These are phyloP conservation scores for Drosophila obscura DNA, from an alignment of 1,140 invertebrate species.

Conservation along the genomic window DNA sequence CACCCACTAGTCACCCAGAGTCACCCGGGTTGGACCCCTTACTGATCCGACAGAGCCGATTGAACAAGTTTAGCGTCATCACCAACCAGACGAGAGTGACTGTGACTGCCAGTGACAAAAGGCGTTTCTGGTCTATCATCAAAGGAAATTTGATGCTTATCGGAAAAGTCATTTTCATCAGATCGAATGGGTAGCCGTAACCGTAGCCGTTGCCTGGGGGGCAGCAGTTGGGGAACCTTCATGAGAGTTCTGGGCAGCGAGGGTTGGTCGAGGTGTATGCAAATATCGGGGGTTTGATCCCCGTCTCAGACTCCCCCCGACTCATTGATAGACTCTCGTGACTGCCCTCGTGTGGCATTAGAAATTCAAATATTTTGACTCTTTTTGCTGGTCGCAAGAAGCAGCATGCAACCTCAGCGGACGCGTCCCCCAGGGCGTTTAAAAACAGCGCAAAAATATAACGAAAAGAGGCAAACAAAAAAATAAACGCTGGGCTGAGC, in stretches of 20 bases:
- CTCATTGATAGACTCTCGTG: slow-evolving; percentile 37
- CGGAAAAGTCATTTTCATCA: slow-evolving; percentile 69
- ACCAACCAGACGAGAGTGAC: not conserved
- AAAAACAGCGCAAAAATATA: slow-evolving; percentile 59
- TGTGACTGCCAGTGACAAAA: slow-evolving; percentile 56
- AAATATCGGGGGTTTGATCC: slow-evolving; percentile 6
- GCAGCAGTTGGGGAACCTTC: slow-evolving; percentile 43
- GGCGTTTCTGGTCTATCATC: slow-evolving; percentile 70
- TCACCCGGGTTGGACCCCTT: slow-evolving; percentile 30
- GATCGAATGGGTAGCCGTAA: slow-evolving; percentile 46
- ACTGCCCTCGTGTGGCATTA: slow-evolving; percentile 69
- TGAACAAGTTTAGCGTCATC: slow-evolving; percentile 63
- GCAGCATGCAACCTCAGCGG: slow-evolving; percentile 59
- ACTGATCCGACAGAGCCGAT: slow-evolving; percentile 31
- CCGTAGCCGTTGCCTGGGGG: not conserved
- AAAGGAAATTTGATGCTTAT: slow-evolving; percentile 78
- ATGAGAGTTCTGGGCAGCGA: slow-evolving; percentile 23
- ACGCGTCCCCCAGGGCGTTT: slow-evolving; percentile 60
- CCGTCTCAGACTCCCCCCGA: slow-evolving; percentile 3
- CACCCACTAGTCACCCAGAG: slow-evolving; percentile 52
- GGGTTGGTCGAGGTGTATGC: slow-evolving; percentile 7
- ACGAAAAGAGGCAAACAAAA: slow-evolving; percentile 34
- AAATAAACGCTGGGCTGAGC: slow-evolving; percentile 38
- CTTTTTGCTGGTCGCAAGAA: slow-evolving; percentile 15
- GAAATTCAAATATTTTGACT: slow-evolving; percentile 81